Evolutionary conservation across 2,888 invertebrate species (phyloP).

Genomic region (Cheiracanthium punctorium): DNA sequence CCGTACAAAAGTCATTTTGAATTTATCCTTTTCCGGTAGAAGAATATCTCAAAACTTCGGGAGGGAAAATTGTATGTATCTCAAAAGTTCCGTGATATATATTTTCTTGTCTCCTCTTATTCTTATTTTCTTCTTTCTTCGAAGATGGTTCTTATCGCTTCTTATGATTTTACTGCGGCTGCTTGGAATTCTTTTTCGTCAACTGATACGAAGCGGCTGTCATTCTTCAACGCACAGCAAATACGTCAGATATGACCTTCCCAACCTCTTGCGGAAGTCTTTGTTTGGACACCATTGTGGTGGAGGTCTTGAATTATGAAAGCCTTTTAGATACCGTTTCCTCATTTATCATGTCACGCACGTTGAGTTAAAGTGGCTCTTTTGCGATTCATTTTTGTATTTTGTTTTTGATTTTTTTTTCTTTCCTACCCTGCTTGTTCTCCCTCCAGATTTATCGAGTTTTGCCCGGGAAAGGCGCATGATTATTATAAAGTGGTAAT

Average conservation of each 20-base stretch:
- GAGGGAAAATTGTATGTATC: not conserved
- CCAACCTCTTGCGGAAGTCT: not conserved
- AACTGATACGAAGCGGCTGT: conserved; percentile 17
- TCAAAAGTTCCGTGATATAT: too few species aligned
- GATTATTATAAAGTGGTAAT: conserved; percentile 41
- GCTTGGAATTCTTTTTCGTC: not conserved
- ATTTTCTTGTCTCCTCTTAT: too few species aligned
- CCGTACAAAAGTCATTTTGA: too few species aligned
- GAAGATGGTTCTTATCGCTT: not conserved
- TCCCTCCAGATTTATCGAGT: conserved; percentile 19
- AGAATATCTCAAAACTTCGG: not conserved
- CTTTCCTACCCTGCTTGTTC: too few species aligned
- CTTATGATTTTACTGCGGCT: not conserved
- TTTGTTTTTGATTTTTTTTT: too few species aligned
- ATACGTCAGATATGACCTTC: conserved; percentile 26
- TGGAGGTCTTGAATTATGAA: not conserved
- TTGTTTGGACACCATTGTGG: conserved; percentile 6
- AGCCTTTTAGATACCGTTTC: not conserved
- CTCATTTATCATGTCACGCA: conserved; percentile 18
- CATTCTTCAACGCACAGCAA: conserved; percentile 6
- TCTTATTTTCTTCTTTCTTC: not conserved
- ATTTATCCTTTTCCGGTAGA: too few species aligned
- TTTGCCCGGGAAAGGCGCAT: conserved; percentile 16
- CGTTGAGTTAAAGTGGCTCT: conserved; percentile 13
- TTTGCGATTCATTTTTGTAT: too few species aligned